Conservation (phyloP, 2,113 vertebrate genomes). For the Amazona guildingii region DNA sequence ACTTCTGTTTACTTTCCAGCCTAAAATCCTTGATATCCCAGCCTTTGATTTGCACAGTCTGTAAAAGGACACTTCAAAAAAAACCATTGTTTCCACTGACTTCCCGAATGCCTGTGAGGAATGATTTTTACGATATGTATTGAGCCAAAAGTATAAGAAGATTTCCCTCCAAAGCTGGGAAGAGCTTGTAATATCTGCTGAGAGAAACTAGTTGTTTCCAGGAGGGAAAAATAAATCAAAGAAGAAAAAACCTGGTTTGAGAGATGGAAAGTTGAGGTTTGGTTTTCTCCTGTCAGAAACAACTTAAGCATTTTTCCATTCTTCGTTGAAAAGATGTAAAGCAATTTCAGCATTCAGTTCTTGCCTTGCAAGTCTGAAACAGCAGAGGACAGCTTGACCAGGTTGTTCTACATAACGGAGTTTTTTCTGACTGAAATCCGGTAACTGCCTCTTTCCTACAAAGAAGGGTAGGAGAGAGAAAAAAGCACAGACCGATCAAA, state of each 20-base stretch:
- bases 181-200: background rate
- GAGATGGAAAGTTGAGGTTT: background rate
- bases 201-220: background rate
- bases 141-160: background rate
- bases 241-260: background rate
- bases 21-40: background rate
- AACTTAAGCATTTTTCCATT: background rate
- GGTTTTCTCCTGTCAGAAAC: background rate
- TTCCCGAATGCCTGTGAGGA: background rate
- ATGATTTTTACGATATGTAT: background rate
- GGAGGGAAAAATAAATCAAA: background rate
- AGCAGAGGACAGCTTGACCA: fast-evolving
- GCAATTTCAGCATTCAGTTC: background rate
- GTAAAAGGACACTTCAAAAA: background rate
- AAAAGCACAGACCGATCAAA: background rate
- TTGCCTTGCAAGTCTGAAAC: background rate
- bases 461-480: background rate
- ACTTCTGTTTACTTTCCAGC: background rate
- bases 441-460: background rate
- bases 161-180: background rate
- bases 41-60: background rate
- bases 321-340: background rate
- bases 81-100: background rate
- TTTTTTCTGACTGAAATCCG: background rate
- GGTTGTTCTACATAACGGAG: background rate